Evolutionary conservation across 2,113 vertebrate species (phyloP).

Genomic region (Fregata magnificens): DNA sequence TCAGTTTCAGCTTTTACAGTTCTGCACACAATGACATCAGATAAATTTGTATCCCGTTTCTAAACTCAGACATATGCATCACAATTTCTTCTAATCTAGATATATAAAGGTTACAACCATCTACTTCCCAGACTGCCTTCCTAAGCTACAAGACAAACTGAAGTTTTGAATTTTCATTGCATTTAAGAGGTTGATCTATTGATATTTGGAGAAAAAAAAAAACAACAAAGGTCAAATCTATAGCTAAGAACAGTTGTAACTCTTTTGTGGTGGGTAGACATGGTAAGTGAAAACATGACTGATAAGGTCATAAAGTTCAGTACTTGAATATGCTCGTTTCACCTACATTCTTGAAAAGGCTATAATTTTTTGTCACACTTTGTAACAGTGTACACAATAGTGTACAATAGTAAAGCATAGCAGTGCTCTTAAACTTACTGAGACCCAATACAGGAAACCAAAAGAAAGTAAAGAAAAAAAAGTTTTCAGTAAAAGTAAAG

Average conservation of each 20-base stretch:
- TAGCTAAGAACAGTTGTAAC: slow-evolving; percentile 51
- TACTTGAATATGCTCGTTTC: background rate
- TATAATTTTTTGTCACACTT: slow-evolving; percentile 28
- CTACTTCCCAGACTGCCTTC: background rate
- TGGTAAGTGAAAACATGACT: slow-evolving; percentile 16
- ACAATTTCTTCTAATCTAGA: background rate
- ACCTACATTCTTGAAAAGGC: slow-evolving; percentile 10
- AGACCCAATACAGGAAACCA: background rate
- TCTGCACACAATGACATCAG: background rate
- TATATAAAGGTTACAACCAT: slow-evolving; percentile 34
- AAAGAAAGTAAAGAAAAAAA: background rate
- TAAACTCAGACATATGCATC: background rate
- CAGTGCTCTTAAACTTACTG: background rate
- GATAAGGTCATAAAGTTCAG: slow-evolving; percentile 55
- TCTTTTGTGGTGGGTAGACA: slow-evolving; percentile 8
- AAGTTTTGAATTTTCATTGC: slow-evolving; percentile 52
- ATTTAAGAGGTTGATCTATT: slow-evolving; percentile 55
- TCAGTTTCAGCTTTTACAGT: background rate
- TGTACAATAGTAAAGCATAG: too few species aligned
- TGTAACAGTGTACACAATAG: too few species aligned
- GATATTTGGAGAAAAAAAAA: slow-evolving; percentile 7
- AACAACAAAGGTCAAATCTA: slow-evolving; percentile 68
- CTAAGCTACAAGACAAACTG: slow-evolving; percentile 30
- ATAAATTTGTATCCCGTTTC: background rate
- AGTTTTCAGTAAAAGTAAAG: background rate